Base-by-base conservation (phyloP, 2,797 vertebrate genomes). In the Bradypodion pumilum region DNA sequence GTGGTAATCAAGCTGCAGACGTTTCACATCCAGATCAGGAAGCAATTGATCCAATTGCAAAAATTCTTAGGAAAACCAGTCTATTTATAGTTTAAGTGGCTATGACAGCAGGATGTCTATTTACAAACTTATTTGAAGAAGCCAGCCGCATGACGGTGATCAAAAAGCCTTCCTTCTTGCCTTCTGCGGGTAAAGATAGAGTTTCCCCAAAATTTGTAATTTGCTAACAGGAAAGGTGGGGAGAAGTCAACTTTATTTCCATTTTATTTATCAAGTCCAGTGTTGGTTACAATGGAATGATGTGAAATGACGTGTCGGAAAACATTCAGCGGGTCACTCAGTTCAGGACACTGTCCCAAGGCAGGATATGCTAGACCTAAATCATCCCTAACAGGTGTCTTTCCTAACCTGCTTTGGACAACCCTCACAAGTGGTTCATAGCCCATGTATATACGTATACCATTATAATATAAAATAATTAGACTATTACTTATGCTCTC, bases 21-120 rank as follows among this genome's bases (percentile, higher is more conserved):
- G 23, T 86, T 91, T 80, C 68, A 42, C 68, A 13, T 85, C 81
- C 86, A 69, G 66, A 72, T 91, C 83, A 89, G 88, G 72, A 91
- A 92, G 78, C n/a, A 83, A 75, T 44, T 74, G 76, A 89, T 74
- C 35, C 84, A 74, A 42, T 84, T 68, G 74, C 7, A 70, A 29
- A 32, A 80, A 62, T 88, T 91, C 74, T 74, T 89, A 73, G 78
- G 44, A 80, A 89, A 90, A 91, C 89, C 4, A 7, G 27, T 84
- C 69, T 89, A 75, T 84, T 91, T 86, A 59, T 37, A 89, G 63
- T 72, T 66, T 56, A 90, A 91, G 82, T 73, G 35, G n/a, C 52
- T 89, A 80, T 68, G 84, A 81, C 78, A 91, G 60, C 63, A 83
- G 86, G 35, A 60, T 74, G 13, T 52, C 83, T 85, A 56, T 89